Conservation (phyloP, 2,888 invertebrate species). For the Lasioglossum calceatum region DNA sequence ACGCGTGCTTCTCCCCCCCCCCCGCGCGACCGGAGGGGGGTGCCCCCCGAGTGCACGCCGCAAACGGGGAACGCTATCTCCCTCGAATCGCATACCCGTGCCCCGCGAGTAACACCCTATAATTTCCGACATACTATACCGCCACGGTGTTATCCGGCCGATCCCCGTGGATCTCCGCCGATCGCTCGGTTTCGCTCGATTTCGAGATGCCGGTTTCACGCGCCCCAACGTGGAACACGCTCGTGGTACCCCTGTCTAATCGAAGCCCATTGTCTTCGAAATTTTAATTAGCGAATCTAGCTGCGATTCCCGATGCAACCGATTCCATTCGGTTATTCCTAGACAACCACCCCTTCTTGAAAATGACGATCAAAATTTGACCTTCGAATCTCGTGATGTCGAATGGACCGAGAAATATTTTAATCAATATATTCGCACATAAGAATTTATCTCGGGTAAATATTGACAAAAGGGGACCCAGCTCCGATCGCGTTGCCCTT, state of each 20-base stretch:
- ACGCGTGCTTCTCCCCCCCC: slow-evolving; percentile 63
- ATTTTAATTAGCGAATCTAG: slow-evolving; percentile 5
- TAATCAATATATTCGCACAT: no score
- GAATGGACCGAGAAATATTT: no score
- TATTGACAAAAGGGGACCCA: no score
- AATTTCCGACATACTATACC: slow-evolving; percentile 82
- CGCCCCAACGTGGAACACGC: slow-evolving; percentile 3
- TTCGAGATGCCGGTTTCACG: slow-evolving; percentile 70
- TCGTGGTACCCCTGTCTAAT: slow-evolving; percentile 1
- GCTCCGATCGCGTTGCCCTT: no score
- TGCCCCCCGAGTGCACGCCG: slow-evolving; percentile 20
- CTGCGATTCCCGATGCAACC: background rate
- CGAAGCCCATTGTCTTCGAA: background rate
- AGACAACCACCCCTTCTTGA: background rate
- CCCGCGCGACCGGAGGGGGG: slow-evolving; percentile 2
- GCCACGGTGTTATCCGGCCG: slow-evolving; percentile 76
- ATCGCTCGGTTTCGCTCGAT: slow-evolving; percentile 78
- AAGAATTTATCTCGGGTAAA: no score
- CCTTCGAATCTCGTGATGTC: no score
- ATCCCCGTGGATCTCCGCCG: slow-evolving; percentile 76
- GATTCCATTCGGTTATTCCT: background rate
- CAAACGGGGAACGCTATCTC: slow-evolving; percentile 71
- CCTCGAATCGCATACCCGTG: slow-evolving; percentile 79
- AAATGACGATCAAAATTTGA: background rate
- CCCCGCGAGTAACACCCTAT: slow-evolving; percentile 81